Base-by-base conservation (phyloP, 2,797 vertebrate genomes). In the Sandelia bainsii region DNA sequence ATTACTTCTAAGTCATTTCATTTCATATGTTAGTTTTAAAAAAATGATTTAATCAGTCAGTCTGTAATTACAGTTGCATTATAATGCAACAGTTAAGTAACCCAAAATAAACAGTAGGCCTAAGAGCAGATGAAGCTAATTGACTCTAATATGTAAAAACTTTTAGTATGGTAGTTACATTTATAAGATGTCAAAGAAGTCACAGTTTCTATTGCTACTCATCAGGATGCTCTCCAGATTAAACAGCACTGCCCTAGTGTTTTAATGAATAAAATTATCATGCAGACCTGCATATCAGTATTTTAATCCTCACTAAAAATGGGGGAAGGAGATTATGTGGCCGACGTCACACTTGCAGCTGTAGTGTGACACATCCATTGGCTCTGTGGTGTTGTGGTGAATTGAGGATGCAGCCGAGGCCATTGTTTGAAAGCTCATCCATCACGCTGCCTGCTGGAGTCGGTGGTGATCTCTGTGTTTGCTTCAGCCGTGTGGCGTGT, bases 381-480 rank as follows among this genome's bases (percentile, higher is more conserved):
- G 51, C 65, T 60, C 48, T 29, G 50, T 56, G 48, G 40, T 52
- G 71, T 45, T 66, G 70, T 19, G 44, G 45, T 74, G 73, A 72
- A 56, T 58, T 54, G 66, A 81, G 65, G 67, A 72, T 73, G 49
- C 1, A 19, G 72, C 54, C 2, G 50, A 77, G 63, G 74, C 66
- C 51, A 72, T 44, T 65, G 58, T 72, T 51, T 56, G 63, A 78
- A 66, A 84, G 80, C 79, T 79, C 86, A 85, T 91, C 88, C 65
- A 83, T 87, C 88, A 77, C 17, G 49, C 76, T 72, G 81, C 73
- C 71, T 69, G 81, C 57, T 23, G 48, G 57, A 72, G 75, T 68
- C 44, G 17, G 53, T 64, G 60, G 60, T 61, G 79, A 83, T 84
- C 70, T 76, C 68, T 74, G 69, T 81, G 77, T 80, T 86, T 71